Percentiles rank a stretch among this genome's conserved stretches.
Conservation (phyloP, 2,888 invertebrate genomes). For the Scaptomyza reducta region DNA sequence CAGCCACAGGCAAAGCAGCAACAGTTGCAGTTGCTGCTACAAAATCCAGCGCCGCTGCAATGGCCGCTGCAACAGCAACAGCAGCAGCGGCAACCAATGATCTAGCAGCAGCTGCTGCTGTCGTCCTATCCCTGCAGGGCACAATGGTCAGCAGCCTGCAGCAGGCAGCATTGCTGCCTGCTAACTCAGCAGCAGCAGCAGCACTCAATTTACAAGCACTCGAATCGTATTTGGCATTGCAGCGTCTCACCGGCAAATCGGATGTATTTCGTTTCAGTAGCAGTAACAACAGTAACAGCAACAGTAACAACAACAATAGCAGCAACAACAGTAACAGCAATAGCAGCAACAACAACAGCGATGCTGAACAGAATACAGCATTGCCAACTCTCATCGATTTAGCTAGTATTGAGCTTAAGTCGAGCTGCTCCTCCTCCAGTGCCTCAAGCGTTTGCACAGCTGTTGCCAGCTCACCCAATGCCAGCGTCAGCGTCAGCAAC, state of each 20-base stretch:
- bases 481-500: constrained; percentile 61
- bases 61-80: constrained; percentile 72
- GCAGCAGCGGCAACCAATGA: constrained; percentile 85
- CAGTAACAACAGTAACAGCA: constrained; percentile 31
- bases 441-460: constrained; percentile 50
- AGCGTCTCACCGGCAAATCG: constrained; percentile 89
- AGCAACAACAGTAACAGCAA: constrained; percentile 36
- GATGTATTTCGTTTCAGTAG: constrained; percentile 87
- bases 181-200: constrained; percentile 92
- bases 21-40: constrained; percentile 11
- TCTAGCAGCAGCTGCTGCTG: constrained; percentile 87
- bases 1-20: constrained; percentile 12
- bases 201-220: constrained; percentile 93
- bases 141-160: constrained; percentile 93
- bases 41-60: constrained; percentile 63
- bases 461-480: constrained; percentile 67
- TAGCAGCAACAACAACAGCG: constrained; percentile 45
- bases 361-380: constrained; percentile 31
- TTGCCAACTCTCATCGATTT: constrained; percentile 64
- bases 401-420: constrained; percentile 63
- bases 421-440: constrained; percentile 65
- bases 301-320: constrained; percentile 22
- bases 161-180: constrained; percentile 92
- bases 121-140: constrained; percentile 92
- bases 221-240: constrained; percentile 93